A percentile compares a stretch with the other conserved stretches of the same genome.
phyloP scores from a whole-genome alignment of 2,888 invertebrate genomes.

The Matsumyia berberina region DNA sequence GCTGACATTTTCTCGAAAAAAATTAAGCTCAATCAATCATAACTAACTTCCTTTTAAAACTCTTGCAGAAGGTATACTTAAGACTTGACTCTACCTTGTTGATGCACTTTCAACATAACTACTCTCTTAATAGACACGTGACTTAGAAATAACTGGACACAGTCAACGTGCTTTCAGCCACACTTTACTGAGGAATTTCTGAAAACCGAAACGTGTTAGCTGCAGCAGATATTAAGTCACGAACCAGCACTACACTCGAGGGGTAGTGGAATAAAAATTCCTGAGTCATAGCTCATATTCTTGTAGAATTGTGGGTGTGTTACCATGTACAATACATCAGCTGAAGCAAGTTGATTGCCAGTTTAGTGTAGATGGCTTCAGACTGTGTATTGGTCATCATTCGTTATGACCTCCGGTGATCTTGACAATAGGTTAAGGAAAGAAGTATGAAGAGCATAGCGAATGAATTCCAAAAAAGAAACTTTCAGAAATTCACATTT shows the following conservation, averaged over 20 bases:
- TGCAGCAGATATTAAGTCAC: conserved; percentile 33
- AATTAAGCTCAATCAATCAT: too few species aligned
- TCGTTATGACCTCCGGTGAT: too few species aligned
- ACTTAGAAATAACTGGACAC: conserved; percentile 1
- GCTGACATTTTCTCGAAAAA: too few species aligned
- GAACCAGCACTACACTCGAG: conserved; percentile 21
- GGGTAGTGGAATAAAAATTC: conserved; percentile 22
- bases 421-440: too few species aligned
- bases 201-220: conserved; percentile 19
- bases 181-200: conserved; percentile 3
- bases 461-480: too few species aligned
- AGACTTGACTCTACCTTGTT: background rate
- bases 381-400: too few species aligned
- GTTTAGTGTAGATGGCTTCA: background rate
- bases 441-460: too few species aligned
- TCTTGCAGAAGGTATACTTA: background rate
- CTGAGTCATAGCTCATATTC: conserved; percentile 7
- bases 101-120: conserved; percentile 27
- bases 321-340: background rate
- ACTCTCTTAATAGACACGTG: conserved; percentile 57
- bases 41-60: too few species aligned
- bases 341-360: background rate
- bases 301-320: background rate
- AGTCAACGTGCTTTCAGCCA: conserved; percentile 4
- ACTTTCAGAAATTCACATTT: too few species aligned